These are phyloP conservation scores for Pantherophis alleghaniensis DNA, from an alignment of 2,797 vertebrate genomes.

Conservation along the genomic window DNA sequence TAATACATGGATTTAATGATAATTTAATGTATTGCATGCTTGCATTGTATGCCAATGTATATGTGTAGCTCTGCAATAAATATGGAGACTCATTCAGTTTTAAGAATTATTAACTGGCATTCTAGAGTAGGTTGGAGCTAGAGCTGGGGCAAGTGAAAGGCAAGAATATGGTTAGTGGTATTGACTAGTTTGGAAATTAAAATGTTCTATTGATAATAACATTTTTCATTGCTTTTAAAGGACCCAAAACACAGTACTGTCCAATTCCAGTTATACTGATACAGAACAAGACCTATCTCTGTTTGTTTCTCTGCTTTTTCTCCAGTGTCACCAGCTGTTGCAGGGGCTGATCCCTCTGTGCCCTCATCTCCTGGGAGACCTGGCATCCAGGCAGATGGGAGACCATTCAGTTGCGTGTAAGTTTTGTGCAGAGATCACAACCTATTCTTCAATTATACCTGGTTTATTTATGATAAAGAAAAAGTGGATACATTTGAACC, in stretches of 20 bases:
- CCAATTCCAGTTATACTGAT: background rate
- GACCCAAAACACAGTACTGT: background rate
- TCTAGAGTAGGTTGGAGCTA: background rate
- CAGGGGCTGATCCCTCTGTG: slow-evolving; percentile 63
- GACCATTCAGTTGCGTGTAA: slow-evolving; percentile 65
- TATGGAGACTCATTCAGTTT: background rate
- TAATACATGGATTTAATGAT: background rate
- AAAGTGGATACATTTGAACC: background rate
- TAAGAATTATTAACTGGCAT: background rate
- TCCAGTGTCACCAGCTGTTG: slow-evolving; percentile 51
- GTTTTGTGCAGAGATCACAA: slow-evolving; percentile 26
- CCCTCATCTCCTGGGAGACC: slow-evolving; percentile 70
- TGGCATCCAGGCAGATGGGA: slow-evolving; percentile 62
- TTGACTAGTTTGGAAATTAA: background rate
- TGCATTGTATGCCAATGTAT: background rate
- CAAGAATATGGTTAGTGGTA: background rate
- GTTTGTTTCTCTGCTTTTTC: background rate
- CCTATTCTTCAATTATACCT: background rate
- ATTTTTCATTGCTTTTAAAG: background rate
- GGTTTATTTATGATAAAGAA: background rate
- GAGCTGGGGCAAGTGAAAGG: background rate
- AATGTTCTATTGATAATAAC: background rate
- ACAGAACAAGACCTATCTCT: background rate
- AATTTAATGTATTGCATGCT: background rate
- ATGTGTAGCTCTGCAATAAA: background rate